Evolutionary conservation across 53 echinoderm and acorn worm genomes (phyloP), one percentile per base, ranked within the genome.

Genomic region (Hippasteria phrygiana): DNA sequence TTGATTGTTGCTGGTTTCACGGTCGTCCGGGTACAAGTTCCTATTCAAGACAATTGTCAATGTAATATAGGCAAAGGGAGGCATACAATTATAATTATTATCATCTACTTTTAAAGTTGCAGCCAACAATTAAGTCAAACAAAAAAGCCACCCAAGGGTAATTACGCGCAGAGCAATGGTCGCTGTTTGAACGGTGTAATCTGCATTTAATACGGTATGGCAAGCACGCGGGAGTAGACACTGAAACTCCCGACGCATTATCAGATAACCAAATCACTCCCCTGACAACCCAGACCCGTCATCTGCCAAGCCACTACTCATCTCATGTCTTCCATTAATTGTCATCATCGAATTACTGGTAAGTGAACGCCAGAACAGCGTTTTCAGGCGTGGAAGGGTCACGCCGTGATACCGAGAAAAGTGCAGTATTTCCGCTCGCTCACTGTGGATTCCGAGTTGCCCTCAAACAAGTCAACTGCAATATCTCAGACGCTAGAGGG

Each of bases 211-310:
- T 51, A 5, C 34, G 54, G 32, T 34, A 76, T 53, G 50, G 24
- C 35, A 53, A 17, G 17, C 76, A 51, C 18, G 43, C 2, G 27
- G 27, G 54, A 18, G 18, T 48, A 43, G 33, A 76, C 18, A 31
- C 14, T 45, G 26, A 41, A 0, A 12, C 2, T 13, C 53, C 48
- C 76, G 1, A 32, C 32, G 50, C 47, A 53, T 33, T 76, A 50
- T 76, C 53, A 20, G 50, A 33, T 53, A 75, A 75, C 75, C 75
- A 47, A 33, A 72, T 27, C 32, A 53, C 53, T 53, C 76, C 76
- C 76, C 1, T 76, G 76, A 76, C 76, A 76, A 76, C 48, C 76
- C 4, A 76, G 48, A 26, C 32, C 54, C 51, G 53, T 34, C 76
- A 53, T 76, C 76, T 32, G 51, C 27, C 76, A 50, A 51, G 51